Evolutionary conservation across 2,888 invertebrate genomes (phyloP).

Genomic region (Hyalella azteca): DNA sequence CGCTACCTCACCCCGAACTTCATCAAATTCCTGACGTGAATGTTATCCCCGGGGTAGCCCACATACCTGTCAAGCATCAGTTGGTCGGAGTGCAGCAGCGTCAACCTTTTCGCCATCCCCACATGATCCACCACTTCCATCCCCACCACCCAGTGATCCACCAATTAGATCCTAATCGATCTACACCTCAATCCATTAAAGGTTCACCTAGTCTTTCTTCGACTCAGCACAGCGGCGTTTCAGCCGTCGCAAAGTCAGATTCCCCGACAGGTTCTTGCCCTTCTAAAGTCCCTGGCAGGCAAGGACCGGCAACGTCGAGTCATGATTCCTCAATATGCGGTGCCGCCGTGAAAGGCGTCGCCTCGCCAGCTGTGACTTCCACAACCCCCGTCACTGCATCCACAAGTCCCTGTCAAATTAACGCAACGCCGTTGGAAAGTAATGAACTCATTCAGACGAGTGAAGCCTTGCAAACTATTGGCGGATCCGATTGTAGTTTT

Average conservation of each 20-base stretch:
- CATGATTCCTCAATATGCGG: slow-evolving; percentile 31
- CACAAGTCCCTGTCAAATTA: not conserved
- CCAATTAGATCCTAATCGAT: slow-evolving; percentile 21
- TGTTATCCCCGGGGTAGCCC: not conserved
- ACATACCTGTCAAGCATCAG: slow-evolving; percentile 28
- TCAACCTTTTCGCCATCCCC: not conserved
- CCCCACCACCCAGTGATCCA: slow-evolving; percentile 31
- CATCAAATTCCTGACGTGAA: slow-evolving; percentile 16
- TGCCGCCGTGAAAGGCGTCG: slow-evolving; percentile 12
- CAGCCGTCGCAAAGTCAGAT: not conserved
- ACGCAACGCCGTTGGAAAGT: slow-evolving; percentile 13
- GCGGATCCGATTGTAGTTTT: slow-evolving; percentile 31
- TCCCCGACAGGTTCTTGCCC: not conserved
- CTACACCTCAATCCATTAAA: not conserved
- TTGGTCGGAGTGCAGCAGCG: not conserved
- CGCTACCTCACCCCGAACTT: not conserved
- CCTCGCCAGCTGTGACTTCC: not conserved
- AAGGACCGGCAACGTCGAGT: not conserved
- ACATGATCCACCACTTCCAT: slow-evolving; percentile 6
- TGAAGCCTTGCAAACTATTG: slow-evolving; percentile 35
- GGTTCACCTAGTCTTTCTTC: not conserved
- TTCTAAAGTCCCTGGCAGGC: not conserved
- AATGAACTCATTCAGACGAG: slow-evolving; percentile 21
- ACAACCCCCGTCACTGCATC: not conserved
- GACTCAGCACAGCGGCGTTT: not conserved